Evolutionary conservation across 2,888 invertebrate species (phyloP).

Genomic region (Anoncus sp.): DNA sequence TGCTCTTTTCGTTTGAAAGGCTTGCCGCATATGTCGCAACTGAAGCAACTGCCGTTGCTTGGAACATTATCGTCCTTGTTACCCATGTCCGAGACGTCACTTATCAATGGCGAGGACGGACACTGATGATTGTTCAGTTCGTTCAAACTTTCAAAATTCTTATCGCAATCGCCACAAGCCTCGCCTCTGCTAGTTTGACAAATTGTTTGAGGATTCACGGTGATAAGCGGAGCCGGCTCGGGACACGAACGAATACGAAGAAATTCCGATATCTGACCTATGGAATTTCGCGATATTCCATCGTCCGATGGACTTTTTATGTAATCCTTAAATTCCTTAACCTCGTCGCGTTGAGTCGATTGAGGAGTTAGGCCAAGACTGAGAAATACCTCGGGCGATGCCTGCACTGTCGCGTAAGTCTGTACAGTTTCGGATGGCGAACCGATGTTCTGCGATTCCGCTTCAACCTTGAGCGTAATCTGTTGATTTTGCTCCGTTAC

Average conservation of each 20-base stretch:
- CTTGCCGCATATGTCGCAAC: constrained; percentile 87
- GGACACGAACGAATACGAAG: constrained; percentile 78
- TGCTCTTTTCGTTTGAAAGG: constrained; percentile 89
- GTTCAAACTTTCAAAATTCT: constrained; percentile 76
- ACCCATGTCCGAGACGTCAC: constrained; percentile 72
- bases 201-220: constrained; percentile 80
- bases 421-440: constrained; percentile 74
- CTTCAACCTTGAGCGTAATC: constrained; percentile 75
- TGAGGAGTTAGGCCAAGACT: constrained; percentile 78
- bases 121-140: constrained; percentile 77
- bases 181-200: constrained; percentile 70
- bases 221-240: constrained; percentile 76
- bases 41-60: constrained; percentile 76
- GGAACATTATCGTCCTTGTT: constrained; percentile 61
- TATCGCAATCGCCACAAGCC: constrained; percentile 81
- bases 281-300: constrained; percentile 77
- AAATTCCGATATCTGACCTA: constrained; percentile 81
- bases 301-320: constrained; percentile 77
- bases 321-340: constrained; percentile 78
- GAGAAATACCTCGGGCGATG: constrained; percentile 79
- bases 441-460: constrained; percentile 76
- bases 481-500: constrained; percentile 75
- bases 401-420: constrained; percentile 78
- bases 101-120: constrained; percentile 68
- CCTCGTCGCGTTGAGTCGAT: constrained; percentile 73